These are phyloP conservation scores for Tetramorium parvispinum DNA, from an alignment of 1,140 invertebrate species.

Conservation along the genomic window DNA sequence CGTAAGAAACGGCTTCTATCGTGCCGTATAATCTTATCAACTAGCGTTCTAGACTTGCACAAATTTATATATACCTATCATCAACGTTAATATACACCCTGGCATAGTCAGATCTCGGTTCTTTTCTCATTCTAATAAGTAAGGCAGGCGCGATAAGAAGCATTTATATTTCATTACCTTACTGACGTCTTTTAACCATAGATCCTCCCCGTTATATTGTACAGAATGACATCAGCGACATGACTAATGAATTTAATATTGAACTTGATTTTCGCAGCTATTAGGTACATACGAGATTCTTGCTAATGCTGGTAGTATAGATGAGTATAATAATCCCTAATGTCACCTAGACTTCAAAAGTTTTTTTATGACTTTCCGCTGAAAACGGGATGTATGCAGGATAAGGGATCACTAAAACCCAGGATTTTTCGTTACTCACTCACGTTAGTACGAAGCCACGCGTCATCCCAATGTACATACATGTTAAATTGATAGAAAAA, in stretches of 20 bases:
- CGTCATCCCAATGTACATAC: too few species aligned
- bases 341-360: too few species aligned
- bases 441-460: too few species aligned
- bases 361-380: too few species aligned
- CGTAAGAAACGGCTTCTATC: slow-evolving; percentile 15
- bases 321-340: too few species aligned
- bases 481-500: too few species aligned
- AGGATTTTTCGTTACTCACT: too few species aligned
- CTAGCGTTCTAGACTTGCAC: neutral
- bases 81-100: neutral
- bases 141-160: neutral
- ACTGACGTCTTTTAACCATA: neutral
- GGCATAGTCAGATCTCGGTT: neutral
- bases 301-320: neutral
- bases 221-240: neutral
- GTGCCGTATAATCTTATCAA: slow-evolving; percentile 25
- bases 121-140: slow-evolving; percentile 43
- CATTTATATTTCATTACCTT: slow-evolving; percentile 12
- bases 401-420: too few species aligned
- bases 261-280: slow-evolving; percentile 35
- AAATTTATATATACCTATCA: slow-evolving; percentile 33
- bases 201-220: slow-evolving; percentile 8
- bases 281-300: neutral
- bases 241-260: slow-evolving; percentile 34
- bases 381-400: too few species aligned